Conservation (phyloP, 2,888 invertebrate genomes). For the Synanthedon andrenaeformis region DNA sequence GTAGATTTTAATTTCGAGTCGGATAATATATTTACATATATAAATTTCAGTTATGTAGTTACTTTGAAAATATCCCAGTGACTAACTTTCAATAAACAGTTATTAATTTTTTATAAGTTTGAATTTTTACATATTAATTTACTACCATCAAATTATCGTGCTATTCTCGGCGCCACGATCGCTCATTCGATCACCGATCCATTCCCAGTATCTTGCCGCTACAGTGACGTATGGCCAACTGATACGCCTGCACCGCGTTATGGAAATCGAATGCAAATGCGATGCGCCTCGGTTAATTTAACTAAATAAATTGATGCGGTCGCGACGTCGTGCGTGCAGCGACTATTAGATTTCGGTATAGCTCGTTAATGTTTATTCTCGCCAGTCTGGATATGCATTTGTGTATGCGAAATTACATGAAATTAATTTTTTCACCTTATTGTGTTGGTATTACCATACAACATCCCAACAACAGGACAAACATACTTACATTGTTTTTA, state of each 20-base stretch:
- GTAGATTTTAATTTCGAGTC: too few species aligned
- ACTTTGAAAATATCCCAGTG: too few species aligned
- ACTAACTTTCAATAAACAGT: too few species aligned
- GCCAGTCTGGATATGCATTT: slow-evolving; percentile 13
- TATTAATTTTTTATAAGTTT: too few species aligned
- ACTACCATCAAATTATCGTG: not conserved
- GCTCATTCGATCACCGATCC: slow-evolving; percentile 34
- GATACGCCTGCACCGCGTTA: slow-evolving; percentile 57
- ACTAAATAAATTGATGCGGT: slow-evolving; percentile 60
- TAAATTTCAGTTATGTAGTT: too few species aligned
- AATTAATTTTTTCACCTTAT: not conserved
- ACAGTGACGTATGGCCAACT: slow-evolving; percentile 61
- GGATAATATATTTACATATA: too few species aligned
- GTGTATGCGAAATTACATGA: not conserved
- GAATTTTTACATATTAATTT: not conserved
- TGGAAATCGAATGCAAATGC: slow-evolving; percentile 69
- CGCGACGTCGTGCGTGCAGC: slow-evolving; percentile 32
- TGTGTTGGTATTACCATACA: not conserved
- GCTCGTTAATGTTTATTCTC: slow-evolving; percentile 26
- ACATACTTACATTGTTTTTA: too few species aligned
- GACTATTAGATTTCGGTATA: slow-evolving; percentile 43
- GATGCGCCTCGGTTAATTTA: slow-evolving; percentile 59
- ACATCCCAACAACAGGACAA: too few species aligned
- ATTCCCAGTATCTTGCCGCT: slow-evolving; percentile 31
- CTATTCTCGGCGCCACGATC: not conserved